phyloP scores from a whole-genome alignment of 2,113 vertebrate genomes.

The Microtus oregoni region DNA sequence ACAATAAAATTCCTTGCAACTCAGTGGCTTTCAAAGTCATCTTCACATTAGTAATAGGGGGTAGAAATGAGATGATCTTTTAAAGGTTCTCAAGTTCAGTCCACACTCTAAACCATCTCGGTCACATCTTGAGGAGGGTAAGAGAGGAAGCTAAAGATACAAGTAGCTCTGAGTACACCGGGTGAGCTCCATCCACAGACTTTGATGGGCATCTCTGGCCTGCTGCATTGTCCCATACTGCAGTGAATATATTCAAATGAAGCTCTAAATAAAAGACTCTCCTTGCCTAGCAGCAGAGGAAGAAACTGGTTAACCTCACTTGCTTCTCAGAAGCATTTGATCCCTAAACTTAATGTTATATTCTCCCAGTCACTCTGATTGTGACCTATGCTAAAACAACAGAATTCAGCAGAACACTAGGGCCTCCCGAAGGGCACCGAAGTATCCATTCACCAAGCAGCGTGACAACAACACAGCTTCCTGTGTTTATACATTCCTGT shows the following conservation, averaged over 20 bases:
- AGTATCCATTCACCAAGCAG: neutral
- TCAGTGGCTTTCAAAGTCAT: neutral
- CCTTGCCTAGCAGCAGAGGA: neutral
- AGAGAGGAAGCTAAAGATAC: neutral
- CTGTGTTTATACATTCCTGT: constrained; percentile 68
- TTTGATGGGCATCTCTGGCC: neutral
- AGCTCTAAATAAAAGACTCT: neutral
- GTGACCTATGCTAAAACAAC: constrained; percentile 18
- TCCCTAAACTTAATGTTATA: constrained; percentile 12
- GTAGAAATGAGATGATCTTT: neutral
- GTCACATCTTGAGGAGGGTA: neutral
- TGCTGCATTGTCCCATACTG: neutral
- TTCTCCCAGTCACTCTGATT: neutral
- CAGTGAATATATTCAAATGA: neutral
- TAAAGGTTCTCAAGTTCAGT: neutral
- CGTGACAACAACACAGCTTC: neutral
- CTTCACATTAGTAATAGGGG: neutral
- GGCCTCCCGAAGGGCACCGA: neutral
- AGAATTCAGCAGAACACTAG: constrained; percentile 35
- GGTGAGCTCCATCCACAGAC: neutral
- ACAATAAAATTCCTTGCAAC: neutral
- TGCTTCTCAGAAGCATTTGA: constrained; percentile 39
- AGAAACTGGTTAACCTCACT: constrained; percentile 18
- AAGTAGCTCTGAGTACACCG: neutral
- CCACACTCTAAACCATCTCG: neutral